Conservation (phyloP, 2,888 invertebrate species). For the Candidula unifasciata region DNA sequence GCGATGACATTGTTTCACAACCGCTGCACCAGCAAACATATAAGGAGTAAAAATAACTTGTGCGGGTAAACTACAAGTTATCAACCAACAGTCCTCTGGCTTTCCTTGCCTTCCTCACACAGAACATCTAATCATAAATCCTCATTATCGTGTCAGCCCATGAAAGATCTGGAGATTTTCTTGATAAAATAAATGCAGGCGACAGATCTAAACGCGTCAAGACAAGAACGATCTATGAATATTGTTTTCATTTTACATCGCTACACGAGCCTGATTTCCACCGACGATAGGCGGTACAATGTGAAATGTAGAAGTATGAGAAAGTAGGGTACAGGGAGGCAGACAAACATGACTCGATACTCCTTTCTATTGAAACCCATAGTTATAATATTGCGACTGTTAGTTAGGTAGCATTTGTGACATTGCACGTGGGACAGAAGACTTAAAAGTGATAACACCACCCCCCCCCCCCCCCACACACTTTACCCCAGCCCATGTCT, state of each 20-base stretch:
- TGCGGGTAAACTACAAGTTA: not conserved
- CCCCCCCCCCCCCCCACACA: too few relatives aligned
- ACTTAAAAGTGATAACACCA: too few relatives aligned
- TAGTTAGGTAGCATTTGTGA: too few relatives aligned
- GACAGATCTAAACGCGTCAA: constrained; percentile 31
- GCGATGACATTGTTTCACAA: too few relatives aligned
- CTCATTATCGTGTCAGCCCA: constrained; percentile 35
- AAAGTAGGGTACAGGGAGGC: not conserved
- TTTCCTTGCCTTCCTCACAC: not conserved
- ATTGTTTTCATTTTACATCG: constrained; percentile 36
- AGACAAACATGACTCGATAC: too few relatives aligned
- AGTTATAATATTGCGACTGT: too few relatives aligned
- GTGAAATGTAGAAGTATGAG: not conserved
- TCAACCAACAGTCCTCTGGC: not conserved
- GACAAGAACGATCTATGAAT: constrained; percentile 29
- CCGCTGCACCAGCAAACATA: not conserved
- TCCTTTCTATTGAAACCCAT: too few relatives aligned
- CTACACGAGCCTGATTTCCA: constrained; percentile 3
- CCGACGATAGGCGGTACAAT: not conserved
- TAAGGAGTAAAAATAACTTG: too few relatives aligned
- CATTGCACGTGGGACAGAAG: too few relatives aligned
- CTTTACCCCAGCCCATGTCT: too few relatives aligned
- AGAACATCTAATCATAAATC: constrained; percentile 27
- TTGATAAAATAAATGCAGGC: constrained; percentile 40
- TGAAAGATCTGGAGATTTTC: constrained; percentile 16